phyloP scores from a whole-genome alignment of 2,113 vertebrate genomes.

The Tragelaphus buxtoni region DNA sequence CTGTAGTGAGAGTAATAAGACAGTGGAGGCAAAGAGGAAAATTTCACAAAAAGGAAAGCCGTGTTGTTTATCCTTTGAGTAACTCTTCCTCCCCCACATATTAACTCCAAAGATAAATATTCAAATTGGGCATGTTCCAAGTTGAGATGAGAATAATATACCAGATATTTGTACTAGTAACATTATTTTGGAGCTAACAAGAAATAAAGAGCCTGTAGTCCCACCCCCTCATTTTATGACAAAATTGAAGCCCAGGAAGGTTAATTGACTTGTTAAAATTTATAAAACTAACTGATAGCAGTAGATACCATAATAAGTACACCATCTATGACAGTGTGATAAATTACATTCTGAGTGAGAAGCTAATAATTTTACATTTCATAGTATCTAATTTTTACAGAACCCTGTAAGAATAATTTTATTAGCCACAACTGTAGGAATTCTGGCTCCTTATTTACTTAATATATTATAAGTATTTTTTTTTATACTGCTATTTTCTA shows the following conservation, averaged over 20 bases:
- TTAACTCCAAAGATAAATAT: not conserved
- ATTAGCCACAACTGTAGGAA: slow-evolving; percentile 6
- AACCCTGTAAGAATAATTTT: not conserved
- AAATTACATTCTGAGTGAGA: slow-evolving; percentile 31
- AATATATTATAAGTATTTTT: not conserved
- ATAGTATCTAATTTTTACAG: slow-evolving; percentile 17
- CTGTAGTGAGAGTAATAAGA: not conserved
- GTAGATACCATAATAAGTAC: slow-evolving; percentile 33
- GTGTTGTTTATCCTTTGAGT: not conserved
- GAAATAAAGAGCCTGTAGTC: not conserved
- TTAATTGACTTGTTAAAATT: slow-evolving; percentile 59
- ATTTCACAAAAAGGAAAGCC: not conserved
- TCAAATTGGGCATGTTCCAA: not conserved
- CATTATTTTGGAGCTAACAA: not conserved
- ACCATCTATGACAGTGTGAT: not conserved
- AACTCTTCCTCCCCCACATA: not conserved
- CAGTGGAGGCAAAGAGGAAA: not conserved
- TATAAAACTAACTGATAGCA: slow-evolving; percentile 6
- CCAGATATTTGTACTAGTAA: not conserved
- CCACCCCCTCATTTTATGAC: slow-evolving; percentile 18
- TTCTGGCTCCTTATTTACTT: slow-evolving; percentile 12
- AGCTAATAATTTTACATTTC: slow-evolving; percentile 1
- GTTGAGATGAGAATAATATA: not conserved
- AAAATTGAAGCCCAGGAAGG: slow-evolving; percentile 43
- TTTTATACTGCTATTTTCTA: not conserved